Conservation (phyloP, 2,888 invertebrate species). For the Pemphredon lugubris region DNA sequence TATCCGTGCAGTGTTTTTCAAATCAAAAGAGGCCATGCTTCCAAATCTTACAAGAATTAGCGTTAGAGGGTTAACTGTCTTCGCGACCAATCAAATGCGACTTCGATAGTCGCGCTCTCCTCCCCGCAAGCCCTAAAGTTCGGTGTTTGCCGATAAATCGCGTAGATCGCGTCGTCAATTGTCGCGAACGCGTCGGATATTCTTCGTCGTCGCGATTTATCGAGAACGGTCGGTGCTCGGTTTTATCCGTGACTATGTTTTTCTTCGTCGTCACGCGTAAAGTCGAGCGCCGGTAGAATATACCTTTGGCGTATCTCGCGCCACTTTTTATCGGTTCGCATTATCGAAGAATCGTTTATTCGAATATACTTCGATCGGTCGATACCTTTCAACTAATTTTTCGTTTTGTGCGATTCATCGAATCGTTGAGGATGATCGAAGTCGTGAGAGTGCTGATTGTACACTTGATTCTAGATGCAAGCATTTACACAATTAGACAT, state of each 20-base stretch:
- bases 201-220: conserved; percentile 15
- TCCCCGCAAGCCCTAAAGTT: too few relatives aligned
- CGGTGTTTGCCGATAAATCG: too few relatives aligned
- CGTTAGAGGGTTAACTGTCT: conserved; percentile 11
- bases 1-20: too few relatives aligned
- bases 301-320: too few relatives aligned
- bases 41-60: not conserved
- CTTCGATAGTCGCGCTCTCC: not conserved
- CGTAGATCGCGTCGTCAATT: too few relatives aligned
- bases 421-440: conserved; percentile 36
- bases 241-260: not conserved
- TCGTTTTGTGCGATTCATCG: not conserved
- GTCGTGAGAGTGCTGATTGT: conserved; percentile 45
- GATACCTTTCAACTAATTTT: not conserved
- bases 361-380: not conserved
- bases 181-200: too few relatives aligned
- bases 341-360: too few relatives aligned
- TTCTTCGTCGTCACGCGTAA: too few relatives aligned
- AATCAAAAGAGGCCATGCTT: too few relatives aligned
- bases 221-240: conserved; percentile 2
- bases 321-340: too few relatives aligned
- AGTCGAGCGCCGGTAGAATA: not conserved
- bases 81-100: conserved; percentile 15
- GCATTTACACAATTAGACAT: conserved; percentile 1
- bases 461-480: conserved; percentile 19